Evolutionary conservation across 37 sponge, comb jelly and placozoan genomes (phyloP), one percentile per base, ranked within the genome.

Genomic region (Ephydatia muelleri): DNA sequence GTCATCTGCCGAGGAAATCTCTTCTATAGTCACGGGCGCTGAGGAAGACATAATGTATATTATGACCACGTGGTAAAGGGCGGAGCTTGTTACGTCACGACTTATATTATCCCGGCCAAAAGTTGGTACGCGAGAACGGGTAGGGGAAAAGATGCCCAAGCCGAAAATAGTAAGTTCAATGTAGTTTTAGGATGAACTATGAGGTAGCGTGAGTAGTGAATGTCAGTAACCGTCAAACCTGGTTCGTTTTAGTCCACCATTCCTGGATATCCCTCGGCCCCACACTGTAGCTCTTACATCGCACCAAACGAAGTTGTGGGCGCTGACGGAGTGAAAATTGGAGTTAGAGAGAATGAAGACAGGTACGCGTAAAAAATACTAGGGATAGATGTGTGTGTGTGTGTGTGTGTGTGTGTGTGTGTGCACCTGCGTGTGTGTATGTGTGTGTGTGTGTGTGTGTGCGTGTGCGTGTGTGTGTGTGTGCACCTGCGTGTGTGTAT

Each of bases 271-370:
- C 69, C 75, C 11, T 57, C 88, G 0, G 76, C 38, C 8, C 76
- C 73, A 19, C 25, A 82, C 30, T 80, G 82, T 68, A 87, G 88
- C 67, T 66, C 76, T 2, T 82, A 75, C 19, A 70, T 28, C 21
- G 70, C 77, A 23, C 21, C 30, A 2, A 81, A 81, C 67, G 48
- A 31, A 38, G 0, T 16, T n/a, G 37, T 87, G 30, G 39, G 27
- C 34, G 49, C 35, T 39, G 88, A 87, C 37, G 88, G 88, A 14
- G 14, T 49, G 35, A 33, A 26, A 67, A 23, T 38, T 40, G 39
- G 16, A 26, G 65, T 75, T 1, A 32, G 77, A 68, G 49, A 14
- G 12, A 68, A 82, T 70, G 88, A 87, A 35, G 88, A 87, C 68
- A 87, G 76, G 88, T 87, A 23, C 12, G 57, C 16, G n/a, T 34